Base-by-base conservation (phyloP, 1,140 invertebrate genomes). In the Halyomorpha halys region DNA sequence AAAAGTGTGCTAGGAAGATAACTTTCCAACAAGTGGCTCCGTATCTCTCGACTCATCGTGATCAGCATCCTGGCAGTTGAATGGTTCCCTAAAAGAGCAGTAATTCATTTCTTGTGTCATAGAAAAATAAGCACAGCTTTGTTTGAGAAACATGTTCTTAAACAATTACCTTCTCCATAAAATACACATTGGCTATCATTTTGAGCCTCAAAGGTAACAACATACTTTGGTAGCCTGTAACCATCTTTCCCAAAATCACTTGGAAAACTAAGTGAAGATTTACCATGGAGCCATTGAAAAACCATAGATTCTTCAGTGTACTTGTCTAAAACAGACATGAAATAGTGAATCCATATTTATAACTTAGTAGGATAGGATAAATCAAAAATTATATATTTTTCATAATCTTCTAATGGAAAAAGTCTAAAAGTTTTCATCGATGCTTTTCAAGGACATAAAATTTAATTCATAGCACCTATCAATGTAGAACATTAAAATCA, bases 1-100 rank as follows among this genome's bases (percentile, higher is more conserved):
- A 84, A 83, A 39, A 84, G 70, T 2, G 80, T 80, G 11, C 80
- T 82, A 0, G 83, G 83, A 13, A 84, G 71, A 68, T 83, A 84
- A 64, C 80, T 82, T 70, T 83, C 82, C 27, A 83, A 70, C 2
- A 83, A 72, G 66, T 83, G 82, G 62, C 80, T 80, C 27, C 80
- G 74, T 2, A 82, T 73, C 70, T 82, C 81, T 19, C 82, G 69
- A 16, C 80, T 81, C 64, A 83, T 72, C 62, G 76, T 80, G 53
- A 83, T 81, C 66, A 78, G 73, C 47, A 82, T 71, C 27, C 81
- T 71, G 16, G 80, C 80, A 39, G 79, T 78, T 19, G 79, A 80
- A 69, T 81, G 80, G 66, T 81, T 78, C 54, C 78, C 81, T 82
- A 69, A 15, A 72, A 68, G 27, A 30, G 8, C 3, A 30, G 8